These are phyloP conservation scores for Zoanthus sansibaricus DNA, from an alignment of 92 coral and sea anemone genomes.

Conservation along the genomic window DNA sequence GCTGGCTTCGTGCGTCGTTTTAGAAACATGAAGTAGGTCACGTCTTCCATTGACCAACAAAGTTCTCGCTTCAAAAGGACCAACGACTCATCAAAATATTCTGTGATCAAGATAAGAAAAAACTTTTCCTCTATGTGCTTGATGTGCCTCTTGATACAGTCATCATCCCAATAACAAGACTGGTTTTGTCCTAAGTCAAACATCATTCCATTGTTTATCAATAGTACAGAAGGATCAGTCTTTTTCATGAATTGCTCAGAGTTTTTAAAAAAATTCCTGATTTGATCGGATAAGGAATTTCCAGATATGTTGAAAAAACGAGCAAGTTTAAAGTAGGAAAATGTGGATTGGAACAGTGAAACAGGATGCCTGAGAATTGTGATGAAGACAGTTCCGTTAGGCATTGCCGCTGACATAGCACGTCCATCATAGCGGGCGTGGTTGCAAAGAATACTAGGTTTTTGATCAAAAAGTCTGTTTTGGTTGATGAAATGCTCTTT, in stretches of 20 bases:
- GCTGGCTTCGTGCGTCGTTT: neutral
- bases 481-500: conserved; percentile 2
- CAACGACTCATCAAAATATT: conserved; percentile 35
- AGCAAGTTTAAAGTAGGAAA: conserved; percentile 26
- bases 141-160: conserved; percentile 16
- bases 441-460: conserved; percentile 31
- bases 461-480: conserved; percentile 28
- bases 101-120: conserved; percentile 17
- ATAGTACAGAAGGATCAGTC: neutral
- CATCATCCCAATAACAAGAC: conserved; percentile 1
- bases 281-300: neutral
- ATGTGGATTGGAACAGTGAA: conserved; percentile 6
- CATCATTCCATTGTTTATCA: conserved; percentile 40
- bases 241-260: neutral
- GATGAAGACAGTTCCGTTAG: conserved; percentile 28
- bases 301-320: conserved; percentile 3
- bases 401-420: conserved; percentile 32
- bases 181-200: conserved; percentile 32
- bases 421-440: conserved; percentile 46
- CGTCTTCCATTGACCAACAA: conserved; percentile 38
- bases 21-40: conserved; percentile 22
- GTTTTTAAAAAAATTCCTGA: conserved; percentile 18
- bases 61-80: conserved; percentile 17
- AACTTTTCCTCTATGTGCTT: conserved; percentile 35
- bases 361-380: conserved; percentile 26